Evolutionary conservation across 2,113 vertebrate species (phyloP), one percentile per base, ranked within the genome.

Genomic region (Mus pahari): DNA sequence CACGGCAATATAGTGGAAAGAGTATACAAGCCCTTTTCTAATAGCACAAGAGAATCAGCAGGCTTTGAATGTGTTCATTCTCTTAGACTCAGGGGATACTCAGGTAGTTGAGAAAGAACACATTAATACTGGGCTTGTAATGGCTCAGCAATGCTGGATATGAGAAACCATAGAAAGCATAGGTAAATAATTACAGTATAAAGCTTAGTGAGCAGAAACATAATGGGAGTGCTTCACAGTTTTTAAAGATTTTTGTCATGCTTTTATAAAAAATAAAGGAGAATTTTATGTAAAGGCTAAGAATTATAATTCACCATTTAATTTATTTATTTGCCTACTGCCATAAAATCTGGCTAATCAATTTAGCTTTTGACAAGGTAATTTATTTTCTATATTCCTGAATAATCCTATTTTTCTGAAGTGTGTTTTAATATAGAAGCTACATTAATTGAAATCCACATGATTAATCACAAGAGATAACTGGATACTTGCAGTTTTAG

Each of bases 11-110:
- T n/a, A 95, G 13, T 86, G 22, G 60, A 97, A 92, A 79, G 10
- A 24, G 87, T 62, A 93, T 62, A 74, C 71, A 96, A 39, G 89
- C 75, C 78, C 66, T 98, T 98, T 98, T 33, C 92, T 96, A 89
- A 96, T 53, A 88, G 81, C 53, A 73, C 64, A 90, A 91, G 81
- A 96, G 86, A 98, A 91, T 98, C 94, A 98, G 97, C 96, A 98
- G 92, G 97, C 91, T 86, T 92, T 96, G 87, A 96, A 96, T 42
- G 81, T 98, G 97, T 96, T 98, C 95, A 94, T 98, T 94, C 97
- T 94, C 89, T 84, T 97, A 95, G 95, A 95, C 98, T 95, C 92
- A 94, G 91, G 95, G 96, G 97, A 87, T 98, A 10, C 81, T 96
- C 4, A 42, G 95, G 87, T 98, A 98, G 97, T 97, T 97, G 96